These are phyloP conservation scores for Neosilurus mollespiculum DNA, from an alignment of 2,797 vertebrate genomes.

Conservation along the genomic window DNA sequence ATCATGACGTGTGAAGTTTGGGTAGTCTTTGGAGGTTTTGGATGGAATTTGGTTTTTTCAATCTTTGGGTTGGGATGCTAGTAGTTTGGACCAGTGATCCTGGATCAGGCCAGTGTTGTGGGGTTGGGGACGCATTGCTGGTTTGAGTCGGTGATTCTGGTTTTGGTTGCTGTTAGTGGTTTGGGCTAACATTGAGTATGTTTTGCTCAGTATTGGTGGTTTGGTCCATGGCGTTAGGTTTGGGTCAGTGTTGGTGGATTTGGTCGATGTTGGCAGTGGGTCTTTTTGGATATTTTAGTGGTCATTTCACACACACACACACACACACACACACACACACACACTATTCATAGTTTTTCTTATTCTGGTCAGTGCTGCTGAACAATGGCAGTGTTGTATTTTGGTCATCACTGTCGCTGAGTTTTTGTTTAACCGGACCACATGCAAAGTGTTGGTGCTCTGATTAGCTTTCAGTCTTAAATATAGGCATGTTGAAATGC, in stretches of 20 bases:
- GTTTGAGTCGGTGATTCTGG: neutral
- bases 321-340: too few species aligned
- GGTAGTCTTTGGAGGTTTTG: neutral
- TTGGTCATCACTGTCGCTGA: neutral
- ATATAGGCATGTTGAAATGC: neutral
- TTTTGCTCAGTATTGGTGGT: neutral
- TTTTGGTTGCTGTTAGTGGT: neutral
- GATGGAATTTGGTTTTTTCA: neutral
- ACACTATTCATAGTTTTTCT: neutral
- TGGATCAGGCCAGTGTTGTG: neutral
- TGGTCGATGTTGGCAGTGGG: too few species aligned
- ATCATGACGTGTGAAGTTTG: neutral
- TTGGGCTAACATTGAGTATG: neutral
- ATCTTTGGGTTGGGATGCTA: neutral
- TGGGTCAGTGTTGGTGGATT: neutral
- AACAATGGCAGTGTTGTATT: neutral
- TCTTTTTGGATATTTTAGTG: neutral
- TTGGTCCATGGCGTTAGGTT: too few species aligned
- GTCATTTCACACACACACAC: neutral
- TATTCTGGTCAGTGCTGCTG: neutral
- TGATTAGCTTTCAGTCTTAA: slow-evolving; percentile 2
- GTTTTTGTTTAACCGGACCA: neutral
- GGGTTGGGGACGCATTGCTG: neutral
- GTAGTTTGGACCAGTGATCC: neutral
- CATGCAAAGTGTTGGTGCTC: neutral